Conservation (phyloP, 2,797 vertebrate species). For the Clarias fuscus region DNA sequence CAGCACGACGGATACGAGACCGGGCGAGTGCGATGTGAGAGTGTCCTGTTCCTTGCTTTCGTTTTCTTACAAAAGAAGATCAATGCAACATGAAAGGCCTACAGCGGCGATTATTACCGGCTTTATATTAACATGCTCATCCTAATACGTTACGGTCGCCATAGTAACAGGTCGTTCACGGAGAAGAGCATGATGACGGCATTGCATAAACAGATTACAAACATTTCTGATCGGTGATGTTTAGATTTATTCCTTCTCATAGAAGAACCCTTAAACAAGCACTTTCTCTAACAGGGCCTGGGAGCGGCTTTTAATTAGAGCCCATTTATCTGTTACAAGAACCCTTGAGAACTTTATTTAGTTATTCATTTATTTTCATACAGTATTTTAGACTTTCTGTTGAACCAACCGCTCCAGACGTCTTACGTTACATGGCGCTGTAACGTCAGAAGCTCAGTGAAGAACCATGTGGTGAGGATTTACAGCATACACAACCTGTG, state of each 20-base stretch:
- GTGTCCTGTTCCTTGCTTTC: not conserved
- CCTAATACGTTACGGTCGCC: not conserved
- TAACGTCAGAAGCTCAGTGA: not conserved
- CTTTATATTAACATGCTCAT: not conserved
- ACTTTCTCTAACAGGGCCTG: not conserved
- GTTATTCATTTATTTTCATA: not conserved
- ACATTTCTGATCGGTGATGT: not conserved
- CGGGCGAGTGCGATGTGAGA: too few species aligned
- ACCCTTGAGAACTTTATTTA: not conserved
- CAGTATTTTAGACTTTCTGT: not conserved
- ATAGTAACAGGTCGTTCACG: not conserved
- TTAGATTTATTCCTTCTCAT: not conserved
- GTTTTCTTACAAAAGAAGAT: not conserved
- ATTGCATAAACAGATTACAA: too few species aligned
- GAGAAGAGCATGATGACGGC: not conserved
- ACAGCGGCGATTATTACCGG: not conserved
- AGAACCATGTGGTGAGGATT: not conserved
- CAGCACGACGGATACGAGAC: not conserved
- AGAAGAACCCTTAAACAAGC: not conserved
- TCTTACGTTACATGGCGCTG: not conserved
- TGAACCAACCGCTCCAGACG: not conserved
- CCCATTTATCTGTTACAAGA: not conserved
- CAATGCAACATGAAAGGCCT: not conserved
- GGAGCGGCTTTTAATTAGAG: not conserved
- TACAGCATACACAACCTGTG: not conserved